Conservation (phyloP, 2,797 vertebrate species). For the Tapera naevia region DNA sequence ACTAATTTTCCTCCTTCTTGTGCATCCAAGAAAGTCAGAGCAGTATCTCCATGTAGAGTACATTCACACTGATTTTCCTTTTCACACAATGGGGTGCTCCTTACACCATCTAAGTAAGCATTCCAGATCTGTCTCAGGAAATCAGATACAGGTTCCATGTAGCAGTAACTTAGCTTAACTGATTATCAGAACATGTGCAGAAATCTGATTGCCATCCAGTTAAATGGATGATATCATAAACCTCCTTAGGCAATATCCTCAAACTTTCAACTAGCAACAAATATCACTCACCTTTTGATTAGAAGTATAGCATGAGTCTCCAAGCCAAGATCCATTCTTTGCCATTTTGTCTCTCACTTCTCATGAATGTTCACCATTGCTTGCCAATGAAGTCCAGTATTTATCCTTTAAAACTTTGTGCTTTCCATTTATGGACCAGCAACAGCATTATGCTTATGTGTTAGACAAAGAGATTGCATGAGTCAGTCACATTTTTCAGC, state of each 20-base stretch:
- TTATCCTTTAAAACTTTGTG: not conserved
- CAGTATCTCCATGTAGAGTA: not conserved
- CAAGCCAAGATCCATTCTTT: not conserved
- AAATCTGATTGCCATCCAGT: not conserved
- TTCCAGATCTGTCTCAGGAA: not conserved
- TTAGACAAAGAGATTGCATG: not conserved
- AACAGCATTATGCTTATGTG: not conserved
- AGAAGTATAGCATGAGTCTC: not conserved
- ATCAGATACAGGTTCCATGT: not conserved
- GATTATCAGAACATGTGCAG: not conserved
- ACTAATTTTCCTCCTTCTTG: not conserved
- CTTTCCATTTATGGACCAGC: not conserved
- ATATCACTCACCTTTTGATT: not conserved
- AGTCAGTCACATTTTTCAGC: slow-evolving; percentile 41
- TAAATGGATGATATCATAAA: not conserved
- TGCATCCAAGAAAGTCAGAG: not conserved
- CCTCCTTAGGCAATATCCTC: not conserved
- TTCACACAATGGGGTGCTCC: not conserved
- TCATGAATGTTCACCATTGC: not conserved
- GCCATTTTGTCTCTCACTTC: not conserved
- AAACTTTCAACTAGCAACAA: not conserved
- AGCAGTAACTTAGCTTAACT: not conserved
- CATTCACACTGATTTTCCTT: not conserved
- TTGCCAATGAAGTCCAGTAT: not conserved
- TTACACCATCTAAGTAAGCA: not conserved